phyloP scores from a whole-genome alignment of 2,797 vertebrate genomes.

The Borostomias antarcticus region DNA sequence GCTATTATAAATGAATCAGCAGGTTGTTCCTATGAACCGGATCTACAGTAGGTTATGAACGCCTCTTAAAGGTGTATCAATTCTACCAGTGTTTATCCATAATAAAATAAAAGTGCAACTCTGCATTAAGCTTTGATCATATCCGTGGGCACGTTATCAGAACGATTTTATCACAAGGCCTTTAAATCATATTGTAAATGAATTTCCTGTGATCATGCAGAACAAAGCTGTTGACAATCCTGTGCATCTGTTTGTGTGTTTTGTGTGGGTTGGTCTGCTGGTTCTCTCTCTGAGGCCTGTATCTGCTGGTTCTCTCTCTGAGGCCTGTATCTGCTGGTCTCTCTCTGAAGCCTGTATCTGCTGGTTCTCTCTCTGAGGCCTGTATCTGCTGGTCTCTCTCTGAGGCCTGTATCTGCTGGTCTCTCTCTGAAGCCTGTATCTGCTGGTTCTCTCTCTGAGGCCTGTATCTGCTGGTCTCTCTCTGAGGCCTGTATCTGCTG shows the following conservation, averaged over 20 bases:
- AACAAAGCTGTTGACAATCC: slow-evolving; percentile 47
- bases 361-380: slow-evolving; percentile 14
- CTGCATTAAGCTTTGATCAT: background rate
- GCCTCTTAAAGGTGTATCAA: slow-evolving; percentile 25
- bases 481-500: too few species aligned
- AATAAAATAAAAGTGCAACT: background rate
- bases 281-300: slow-evolving; percentile 15
- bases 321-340: too few species aligned
- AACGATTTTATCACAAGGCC: background rate
- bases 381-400: too few species aligned
- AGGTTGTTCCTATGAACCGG: too few species aligned
- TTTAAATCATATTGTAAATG: background rate
- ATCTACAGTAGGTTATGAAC: too few species aligned
- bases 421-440: slow-evolving; percentile 12
- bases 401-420: too few species aligned
- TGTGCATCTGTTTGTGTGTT: background rate
- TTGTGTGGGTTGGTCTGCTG: slow-evolving; percentile 4
- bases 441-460: background rate
- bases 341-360: too few species aligned
- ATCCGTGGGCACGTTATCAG: background rate
- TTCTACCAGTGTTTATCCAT: background rate
- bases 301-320: background rate
- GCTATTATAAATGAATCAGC: too few species aligned
- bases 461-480: too few species aligned
- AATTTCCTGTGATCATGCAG: slow-evolving; percentile 19